Conservation (phyloP, 2,113 vertebrate genomes). For the Pitta sordida region DNA sequence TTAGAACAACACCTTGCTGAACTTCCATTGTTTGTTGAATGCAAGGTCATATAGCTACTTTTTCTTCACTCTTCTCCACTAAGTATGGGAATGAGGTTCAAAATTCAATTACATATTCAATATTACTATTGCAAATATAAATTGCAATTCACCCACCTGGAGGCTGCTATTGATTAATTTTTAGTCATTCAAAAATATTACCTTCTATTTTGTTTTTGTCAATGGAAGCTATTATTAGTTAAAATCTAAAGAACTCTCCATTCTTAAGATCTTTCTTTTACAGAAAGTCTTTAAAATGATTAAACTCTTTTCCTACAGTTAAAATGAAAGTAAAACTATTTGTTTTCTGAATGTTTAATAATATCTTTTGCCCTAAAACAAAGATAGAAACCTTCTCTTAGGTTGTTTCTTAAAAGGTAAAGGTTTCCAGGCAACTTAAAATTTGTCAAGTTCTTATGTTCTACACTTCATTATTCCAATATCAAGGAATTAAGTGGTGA, state of each 20-base stretch:
- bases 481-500: not conserved
- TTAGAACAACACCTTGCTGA: not conserved
- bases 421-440: not conserved
- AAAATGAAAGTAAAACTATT: not conserved
- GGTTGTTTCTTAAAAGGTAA: not conserved
- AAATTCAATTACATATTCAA: not conserved
- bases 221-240: not conserved
- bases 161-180: not conserved
- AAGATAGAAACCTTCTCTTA: not conserved
- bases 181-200: not conserved
- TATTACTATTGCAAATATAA: not conserved
- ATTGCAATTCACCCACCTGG: not conserved
- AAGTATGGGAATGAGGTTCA: not conserved
- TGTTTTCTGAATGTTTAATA: not conserved
- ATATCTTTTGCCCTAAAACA: not conserved
- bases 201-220: not conserved
- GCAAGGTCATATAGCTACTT: not conserved
- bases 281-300: not conserved
- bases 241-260: not conserved
- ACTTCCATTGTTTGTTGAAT: not conserved
- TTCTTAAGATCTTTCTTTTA: not conserved
- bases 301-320: not conserved
- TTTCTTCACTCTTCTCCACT: not conserved
- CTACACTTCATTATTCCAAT: not conserved
- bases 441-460: not conserved